Percentiles rank a stretch among this genome's conserved stretches.
Evolutionary conservation across 2,797 vertebrate genomes (phyloP).

Genomic region (Pseudochaenichthys georgianus): DNA sequence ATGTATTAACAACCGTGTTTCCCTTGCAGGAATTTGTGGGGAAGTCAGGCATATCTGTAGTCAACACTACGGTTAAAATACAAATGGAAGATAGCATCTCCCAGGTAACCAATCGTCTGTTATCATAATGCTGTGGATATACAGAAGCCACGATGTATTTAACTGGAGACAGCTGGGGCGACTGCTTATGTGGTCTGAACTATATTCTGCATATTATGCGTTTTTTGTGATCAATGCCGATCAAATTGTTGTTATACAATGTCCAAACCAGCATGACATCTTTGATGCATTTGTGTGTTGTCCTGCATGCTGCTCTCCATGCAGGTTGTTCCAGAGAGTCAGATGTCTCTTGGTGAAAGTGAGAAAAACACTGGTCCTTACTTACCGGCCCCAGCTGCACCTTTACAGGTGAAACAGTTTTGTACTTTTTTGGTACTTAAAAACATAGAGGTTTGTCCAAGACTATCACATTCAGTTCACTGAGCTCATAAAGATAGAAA

Average conservation of each 20-base stretch:
- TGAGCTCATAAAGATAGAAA: background rate
- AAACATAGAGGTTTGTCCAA: no score
- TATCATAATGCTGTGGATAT: background rate
- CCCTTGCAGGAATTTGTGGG: slow-evolving; percentile 84
- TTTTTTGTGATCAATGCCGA: background rate
- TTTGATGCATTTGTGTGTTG: background rate
- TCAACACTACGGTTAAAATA: slow-evolving; percentile 87
- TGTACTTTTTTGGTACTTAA: background rate
- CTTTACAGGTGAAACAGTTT: slow-evolving; percentile 51
- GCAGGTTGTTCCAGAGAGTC: slow-evolving; percentile 93
- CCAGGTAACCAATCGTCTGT: slow-evolving; percentile 85
- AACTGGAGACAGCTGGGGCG: background rate
- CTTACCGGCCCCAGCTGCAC: slow-evolving; percentile 35
- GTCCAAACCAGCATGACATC: background rate
- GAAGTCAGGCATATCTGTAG: slow-evolving; percentile 86
- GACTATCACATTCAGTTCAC: background rate
- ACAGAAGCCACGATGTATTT: background rate
- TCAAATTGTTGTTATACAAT: background rate
- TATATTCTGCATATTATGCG: no score
- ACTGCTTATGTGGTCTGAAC: background rate
- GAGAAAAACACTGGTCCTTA: slow-evolving; percentile 63
- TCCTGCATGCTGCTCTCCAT: slow-evolving; percentile 10
- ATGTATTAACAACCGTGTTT: slow-evolving; percentile 32
- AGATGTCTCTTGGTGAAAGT: slow-evolving; percentile 78
- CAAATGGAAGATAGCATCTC: slow-evolving; percentile 88